Evolutionary conservation across 2,797 vertebrate genomes (phyloP).

Genomic region (Mareca penelope): DNA sequence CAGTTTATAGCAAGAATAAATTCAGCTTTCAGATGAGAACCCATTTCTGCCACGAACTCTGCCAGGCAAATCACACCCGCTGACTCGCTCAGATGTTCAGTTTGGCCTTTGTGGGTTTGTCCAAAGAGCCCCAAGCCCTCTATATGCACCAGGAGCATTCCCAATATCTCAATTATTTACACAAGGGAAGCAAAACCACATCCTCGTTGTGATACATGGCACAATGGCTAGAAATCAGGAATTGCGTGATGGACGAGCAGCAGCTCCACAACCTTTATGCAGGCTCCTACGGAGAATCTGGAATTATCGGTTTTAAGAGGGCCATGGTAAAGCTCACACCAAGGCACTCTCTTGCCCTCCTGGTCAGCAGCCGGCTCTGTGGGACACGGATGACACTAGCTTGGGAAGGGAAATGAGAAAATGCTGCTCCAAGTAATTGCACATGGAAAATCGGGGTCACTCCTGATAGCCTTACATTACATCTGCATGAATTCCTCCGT

Average conservation of each 20-base stretch:
- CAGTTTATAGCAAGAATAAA: neutral
- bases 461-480: neutral
- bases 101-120: no score
- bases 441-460: fast-evolving
- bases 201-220: no score
- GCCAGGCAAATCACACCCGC: no score
- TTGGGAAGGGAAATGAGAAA: neutral
- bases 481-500: neutral
- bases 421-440: neutral
- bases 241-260: neutral
- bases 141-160: neutral
- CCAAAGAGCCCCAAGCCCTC: neutral
- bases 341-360: neutral
- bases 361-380: no score
- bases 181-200: neutral
- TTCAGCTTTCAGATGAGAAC: neutral
- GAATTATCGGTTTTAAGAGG: neutral
- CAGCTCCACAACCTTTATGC: neutral
- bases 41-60: neutral
- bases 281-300: no score
- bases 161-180: neutral
- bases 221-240: no score
- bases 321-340: no score
- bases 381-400: no score
- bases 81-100: neutral